These are phyloP conservation scores for Tromatobia lineatoria DNA, from an alignment of 2,888 invertebrate genomes.

Conservation along the genomic window DNA sequence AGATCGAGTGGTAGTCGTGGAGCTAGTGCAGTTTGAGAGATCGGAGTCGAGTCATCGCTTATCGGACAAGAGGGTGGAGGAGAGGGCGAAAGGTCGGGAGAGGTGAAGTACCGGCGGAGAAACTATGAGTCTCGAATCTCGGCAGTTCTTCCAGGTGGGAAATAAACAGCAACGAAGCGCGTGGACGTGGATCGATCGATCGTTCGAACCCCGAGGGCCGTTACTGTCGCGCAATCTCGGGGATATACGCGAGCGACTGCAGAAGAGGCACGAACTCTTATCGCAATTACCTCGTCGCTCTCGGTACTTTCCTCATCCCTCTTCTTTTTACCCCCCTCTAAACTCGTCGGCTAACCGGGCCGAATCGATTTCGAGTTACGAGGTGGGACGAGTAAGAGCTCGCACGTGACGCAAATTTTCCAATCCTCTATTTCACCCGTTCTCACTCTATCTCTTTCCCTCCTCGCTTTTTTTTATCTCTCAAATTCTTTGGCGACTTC, in stretches of 20 bases:
- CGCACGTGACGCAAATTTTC: slow-evolving; percentile 71
- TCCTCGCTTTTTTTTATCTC: slow-evolving; percentile 6
- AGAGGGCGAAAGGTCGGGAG: background rate
- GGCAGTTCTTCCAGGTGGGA: slow-evolving; percentile 35
- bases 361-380: slow-evolving; percentile 72
- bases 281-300: slow-evolving; percentile 74
- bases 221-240: slow-evolving; percentile 49
- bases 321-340: slow-evolving; percentile 27
- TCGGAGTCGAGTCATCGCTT: slow-evolving; percentile 42
- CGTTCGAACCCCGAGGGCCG: slow-evolving; percentile 37
- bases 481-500: slow-evolving; percentile 12
- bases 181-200: slow-evolving; percentile 62
- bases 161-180: slow-evolving; percentile 44
- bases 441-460: background rate
- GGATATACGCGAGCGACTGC: slow-evolving; percentile 36
- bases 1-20: slow-evolving; percentile 33
- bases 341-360: slow-evolving; percentile 42
- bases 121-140: slow-evolving; percentile 35
- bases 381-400: slow-evolving; percentile 68
- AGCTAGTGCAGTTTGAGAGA: slow-evolving; percentile 3
- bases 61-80: slow-evolving; percentile 30
- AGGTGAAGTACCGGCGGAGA: slow-evolving; percentile 3
- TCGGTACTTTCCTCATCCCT: slow-evolving; percentile 47
- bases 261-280: slow-evolving; percentile 72
- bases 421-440: slow-evolving; percentile 1